These are phyloP conservation scores for Sebastes oblongus DNA, from an alignment of 2,797 vertebrate genomes.

Conservation along the genomic window DNA sequence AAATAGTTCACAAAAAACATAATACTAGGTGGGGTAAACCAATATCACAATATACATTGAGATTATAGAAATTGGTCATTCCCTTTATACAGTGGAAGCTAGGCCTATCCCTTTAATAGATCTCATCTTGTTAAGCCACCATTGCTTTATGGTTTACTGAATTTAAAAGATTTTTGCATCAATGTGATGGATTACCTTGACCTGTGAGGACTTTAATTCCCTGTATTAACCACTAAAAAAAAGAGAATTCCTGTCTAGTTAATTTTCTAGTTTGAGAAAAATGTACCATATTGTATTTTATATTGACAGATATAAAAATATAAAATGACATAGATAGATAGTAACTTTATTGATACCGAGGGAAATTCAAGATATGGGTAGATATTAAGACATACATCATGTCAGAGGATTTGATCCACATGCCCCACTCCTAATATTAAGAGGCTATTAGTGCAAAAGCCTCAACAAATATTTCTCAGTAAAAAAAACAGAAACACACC, in stretches of 20 bases:
- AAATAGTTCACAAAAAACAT: background rate
- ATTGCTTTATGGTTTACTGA: background rate
- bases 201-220: too few relatives aligned
- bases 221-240: too few relatives aligned
- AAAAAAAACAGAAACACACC: background rate
- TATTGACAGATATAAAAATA: too few relatives aligned
- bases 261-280: too few relatives aligned
- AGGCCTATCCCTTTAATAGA: background rate
- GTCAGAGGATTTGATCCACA: constrained; percentile 16
- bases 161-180: too few relatives aligned
- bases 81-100: background rate
- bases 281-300: too few relatives aligned
- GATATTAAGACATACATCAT: too few relatives aligned
- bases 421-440: background rate
- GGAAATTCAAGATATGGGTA: too few relatives aligned
- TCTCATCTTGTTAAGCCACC: background rate
- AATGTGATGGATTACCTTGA: too few relatives aligned
- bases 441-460: background rate
- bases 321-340: too few relatives aligned
- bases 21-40: background rate
- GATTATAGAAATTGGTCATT: background rate
- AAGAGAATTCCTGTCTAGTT: too few relatives aligned
- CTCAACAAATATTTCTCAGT: background rate
- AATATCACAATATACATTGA: background rate
- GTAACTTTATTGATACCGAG: too few relatives aligned